Percentiles rank a stretch among this genome's conserved stretches.
phyloP scores from a whole-genome alignment of 1,140 invertebrate species.

The Eumaeus atala region DNA sequence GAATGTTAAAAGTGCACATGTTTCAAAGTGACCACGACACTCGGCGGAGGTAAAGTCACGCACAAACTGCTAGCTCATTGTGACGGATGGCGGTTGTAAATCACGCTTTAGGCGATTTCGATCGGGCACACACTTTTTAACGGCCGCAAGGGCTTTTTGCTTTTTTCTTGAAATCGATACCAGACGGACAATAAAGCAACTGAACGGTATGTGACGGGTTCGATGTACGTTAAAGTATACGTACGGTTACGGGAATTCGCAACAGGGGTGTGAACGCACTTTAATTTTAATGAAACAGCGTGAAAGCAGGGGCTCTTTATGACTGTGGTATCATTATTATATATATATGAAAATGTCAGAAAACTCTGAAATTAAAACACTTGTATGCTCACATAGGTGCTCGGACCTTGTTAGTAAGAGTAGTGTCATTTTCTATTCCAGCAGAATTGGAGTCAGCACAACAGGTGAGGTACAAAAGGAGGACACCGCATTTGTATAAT shows the following conservation, averaged over 20 bases:
- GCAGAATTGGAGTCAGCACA: no score
- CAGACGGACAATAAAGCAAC: constrained; percentile 42
- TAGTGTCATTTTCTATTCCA: no score
- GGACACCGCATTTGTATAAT: no score
- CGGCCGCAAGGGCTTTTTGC: constrained; percentile 27
- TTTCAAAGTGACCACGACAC: no score
- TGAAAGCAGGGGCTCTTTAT: no score
- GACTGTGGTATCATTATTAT: no score
- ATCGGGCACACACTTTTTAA: constrained; percentile 35
- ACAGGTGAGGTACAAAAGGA: no score
- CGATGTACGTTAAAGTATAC: constrained; percentile 19
- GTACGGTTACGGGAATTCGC: constrained; percentile 21
- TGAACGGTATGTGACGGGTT: constrained; percentile 28
- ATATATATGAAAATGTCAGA: no score
- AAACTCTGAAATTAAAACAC: no score
- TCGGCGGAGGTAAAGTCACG: neutral
- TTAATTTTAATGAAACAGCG: constrained; percentile 4
- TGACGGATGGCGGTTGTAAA: constrained; percentile 40
- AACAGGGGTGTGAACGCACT: constrained; percentile 6
- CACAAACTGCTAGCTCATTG: constrained; percentile 10
- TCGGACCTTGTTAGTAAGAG: no score
- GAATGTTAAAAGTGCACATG: no score
- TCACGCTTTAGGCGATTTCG: constrained; percentile 38
- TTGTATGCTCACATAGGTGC: no score
- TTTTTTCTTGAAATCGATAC: constrained; percentile 47